Evolutionary conservation across 2,888 invertebrate genomes (phyloP), one percentile per base, ranked within the genome.

Genomic region (Lordiphosa andalusiaca): DNA sequence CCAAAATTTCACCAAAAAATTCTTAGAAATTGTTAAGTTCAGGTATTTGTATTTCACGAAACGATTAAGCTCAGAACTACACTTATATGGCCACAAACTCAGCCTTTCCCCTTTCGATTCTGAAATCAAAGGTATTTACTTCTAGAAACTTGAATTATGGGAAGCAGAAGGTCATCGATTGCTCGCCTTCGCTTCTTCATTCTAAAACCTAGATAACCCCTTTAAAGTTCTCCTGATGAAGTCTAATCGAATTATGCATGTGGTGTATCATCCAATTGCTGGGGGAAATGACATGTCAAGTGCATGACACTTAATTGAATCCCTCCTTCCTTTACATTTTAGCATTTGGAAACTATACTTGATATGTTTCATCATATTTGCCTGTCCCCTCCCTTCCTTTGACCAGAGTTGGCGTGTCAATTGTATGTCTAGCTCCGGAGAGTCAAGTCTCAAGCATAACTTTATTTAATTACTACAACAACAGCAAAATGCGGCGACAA

Each of bases 401-500:
- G 12, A 40, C 44, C 53, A 49, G 13, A 57, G 73, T 52, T 73
- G 57, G 73, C 73, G 73, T 73, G 73, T 73, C 65, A 57, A 47
- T 73, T 68, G 73, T 69, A 52, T 47, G 25, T 38, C 47, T 58
- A 36, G 42, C 59, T 55, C 35, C 46, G 50, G 52, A 52, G 44
- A 44, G 62, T 54, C 73, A 30, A 44, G 62, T 54, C 73, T 67
- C 54, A 48, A 66, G 71, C 77, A 59, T 73, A 80, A 80, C 67
- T 76, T 77, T 76, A 77, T 77, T 77, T 77, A 77, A 77, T 77
- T 77, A 77, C 65, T 51, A 54, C 73, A 73, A 58, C 65, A 80
- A 67, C 67, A 72, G 69, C 76, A 76, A 80, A 61, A 63, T 70
- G 75, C 72, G 75, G 65, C 73, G 61, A 73, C 73, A 73, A 76